These are phyloP conservation scores for Tangara arthus DNA, from an alignment of 2,797 vertebrate genomes.

Conservation along the genomic window DNA sequence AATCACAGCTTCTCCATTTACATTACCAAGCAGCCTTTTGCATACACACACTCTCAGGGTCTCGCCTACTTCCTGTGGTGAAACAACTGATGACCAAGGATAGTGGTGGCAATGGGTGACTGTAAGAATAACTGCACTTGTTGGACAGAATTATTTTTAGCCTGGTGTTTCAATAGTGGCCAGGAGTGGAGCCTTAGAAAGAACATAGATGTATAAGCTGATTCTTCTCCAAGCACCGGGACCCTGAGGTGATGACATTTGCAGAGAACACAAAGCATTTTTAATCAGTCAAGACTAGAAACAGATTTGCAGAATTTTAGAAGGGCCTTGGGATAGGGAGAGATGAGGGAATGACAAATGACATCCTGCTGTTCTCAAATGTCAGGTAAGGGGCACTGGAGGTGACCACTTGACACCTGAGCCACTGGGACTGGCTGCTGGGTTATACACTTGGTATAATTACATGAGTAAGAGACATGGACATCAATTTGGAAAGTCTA, in stretches of 20 bases:
- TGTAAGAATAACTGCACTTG: background rate
- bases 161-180: background rate
- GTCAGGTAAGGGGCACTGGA: background rate
- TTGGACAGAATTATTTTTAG: background rate
- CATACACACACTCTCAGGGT: fast-evolving
- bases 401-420: background rate
- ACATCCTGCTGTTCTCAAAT: background rate
- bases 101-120: fast-evolving
- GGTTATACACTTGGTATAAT: background rate
- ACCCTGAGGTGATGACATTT: background rate
- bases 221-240: background rate
- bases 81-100: background rate
- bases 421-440: background rate
- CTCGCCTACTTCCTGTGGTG: background rate
- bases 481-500: background rate
- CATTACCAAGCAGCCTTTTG: background rate
- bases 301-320: background rate
- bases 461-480: background rate
- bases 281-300: background rate
- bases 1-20: background rate
- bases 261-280: background rate
- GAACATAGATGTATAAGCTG: background rate
- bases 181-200: background rate
- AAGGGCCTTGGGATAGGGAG: background rate
- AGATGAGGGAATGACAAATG: background rate